A percentile compares a stretch with the other conserved stretches of the same genome.
phyloP scores from a whole-genome alignment of 1,140 invertebrate species.

The Portunus trituberculatus region DNA sequence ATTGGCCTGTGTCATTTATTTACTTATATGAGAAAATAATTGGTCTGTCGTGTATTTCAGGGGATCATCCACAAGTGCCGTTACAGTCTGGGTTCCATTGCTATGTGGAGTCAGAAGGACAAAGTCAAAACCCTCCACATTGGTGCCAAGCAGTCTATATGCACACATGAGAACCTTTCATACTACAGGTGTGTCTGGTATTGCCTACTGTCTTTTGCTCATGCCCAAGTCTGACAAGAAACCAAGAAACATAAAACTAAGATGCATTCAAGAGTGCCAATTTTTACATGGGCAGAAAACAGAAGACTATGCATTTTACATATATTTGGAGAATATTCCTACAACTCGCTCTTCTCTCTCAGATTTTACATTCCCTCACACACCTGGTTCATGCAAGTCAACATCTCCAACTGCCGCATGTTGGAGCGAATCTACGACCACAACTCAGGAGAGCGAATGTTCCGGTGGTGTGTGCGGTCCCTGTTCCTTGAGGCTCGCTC shows the following conservation, averaged over 20 bases:
- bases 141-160: slow-evolving; percentile 56
- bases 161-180: slow-evolving; percentile 72
- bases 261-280: too few relatives aligned
- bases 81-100: slow-evolving; percentile 83
- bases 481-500: slow-evolving; percentile 80
- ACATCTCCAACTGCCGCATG: slow-evolving; percentile 82
- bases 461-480: slow-evolving; percentile 80
- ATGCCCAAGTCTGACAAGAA: too few relatives aligned
- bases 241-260: too few relatives aligned
- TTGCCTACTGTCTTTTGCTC: too few relatives aligned
- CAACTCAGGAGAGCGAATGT: slow-evolving; percentile 71
- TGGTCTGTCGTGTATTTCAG: slow-evolving; percentile 67
- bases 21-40: neutral
- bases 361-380: slow-evolving; percentile 83
- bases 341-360: slow-evolving; percentile 79
- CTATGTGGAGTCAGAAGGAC: slow-evolving; percentile 81
- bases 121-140: slow-evolving; percentile 66
- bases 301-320: too few relatives aligned
- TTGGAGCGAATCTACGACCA: slow-evolving; percentile 60
- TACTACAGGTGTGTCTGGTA: slow-evolving; percentile 62
- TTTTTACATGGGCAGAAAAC: too few relatives aligned
- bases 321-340: too few relatives aligned
- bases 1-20: too few relatives aligned
- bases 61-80: slow-evolving; percentile 81
- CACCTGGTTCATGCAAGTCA: slow-evolving; percentile 81